phyloP scores from a whole-genome alignment of 2,113 vertebrate genomes.

The Syrmaticus mikado region DNA sequence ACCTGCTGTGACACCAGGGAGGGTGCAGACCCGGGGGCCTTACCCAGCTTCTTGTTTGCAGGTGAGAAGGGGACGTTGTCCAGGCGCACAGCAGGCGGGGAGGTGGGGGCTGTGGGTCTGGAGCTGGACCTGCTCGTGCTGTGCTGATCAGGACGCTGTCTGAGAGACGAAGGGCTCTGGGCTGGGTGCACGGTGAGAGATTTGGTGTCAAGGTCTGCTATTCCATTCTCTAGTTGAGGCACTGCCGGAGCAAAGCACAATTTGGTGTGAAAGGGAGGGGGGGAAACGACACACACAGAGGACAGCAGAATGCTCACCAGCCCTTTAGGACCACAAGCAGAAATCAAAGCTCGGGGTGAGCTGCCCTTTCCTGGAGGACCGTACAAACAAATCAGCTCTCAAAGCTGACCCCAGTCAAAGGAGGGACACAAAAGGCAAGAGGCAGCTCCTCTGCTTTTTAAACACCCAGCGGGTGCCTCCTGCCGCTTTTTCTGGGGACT shows the following conservation, averaged over 20 bases:
- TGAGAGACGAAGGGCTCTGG: conserved; percentile 57
- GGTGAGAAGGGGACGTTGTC: conserved; percentile 77
- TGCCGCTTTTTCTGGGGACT: not conserved
- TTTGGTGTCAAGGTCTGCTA: conserved; percentile 76
- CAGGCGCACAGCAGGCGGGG: conserved; percentile 24
- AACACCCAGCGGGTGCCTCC: not conserved
- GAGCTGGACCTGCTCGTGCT: conserved; percentile 77
- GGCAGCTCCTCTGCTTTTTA: not conserved
- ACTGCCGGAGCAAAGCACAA: conserved; percentile 66
- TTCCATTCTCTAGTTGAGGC: conserved; percentile 78
- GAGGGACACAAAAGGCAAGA: not conserved
- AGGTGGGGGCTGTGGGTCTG: conserved; percentile 58
- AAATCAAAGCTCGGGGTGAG: not conserved
- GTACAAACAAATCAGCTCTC: rapidly evolving
- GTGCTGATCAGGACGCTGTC: conserved; percentile 57
- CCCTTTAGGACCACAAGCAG: not conserved
- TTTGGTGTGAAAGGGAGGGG: not conserved
- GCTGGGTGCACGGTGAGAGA: conserved; percentile 64
- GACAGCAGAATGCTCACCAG: not conserved
- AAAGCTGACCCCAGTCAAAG: not conserved
- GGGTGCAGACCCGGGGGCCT: not conserved
- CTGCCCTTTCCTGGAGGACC: not conserved
- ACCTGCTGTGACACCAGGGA: not conserved
- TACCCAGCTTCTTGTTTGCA: conserved; percentile 87
- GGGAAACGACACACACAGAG: not conserved